Base-by-base conservation (phyloP, 2,797 vertebrate species). In the Sebastes reedi region DNA sequence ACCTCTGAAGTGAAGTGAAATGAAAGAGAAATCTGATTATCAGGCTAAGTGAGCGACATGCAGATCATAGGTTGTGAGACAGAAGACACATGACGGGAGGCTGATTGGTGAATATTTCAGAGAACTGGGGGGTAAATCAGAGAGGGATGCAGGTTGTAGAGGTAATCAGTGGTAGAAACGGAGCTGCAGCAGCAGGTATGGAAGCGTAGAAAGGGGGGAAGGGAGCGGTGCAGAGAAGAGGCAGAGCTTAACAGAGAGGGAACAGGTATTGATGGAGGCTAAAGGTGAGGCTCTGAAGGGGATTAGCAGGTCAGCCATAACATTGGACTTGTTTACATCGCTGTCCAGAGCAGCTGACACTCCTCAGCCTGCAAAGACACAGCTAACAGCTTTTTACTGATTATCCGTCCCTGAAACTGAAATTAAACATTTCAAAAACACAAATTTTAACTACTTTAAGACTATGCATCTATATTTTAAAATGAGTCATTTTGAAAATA, bases 301-400 rank as follows among this genome's bases (percentile, higher is more conserved):
- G 83, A 88, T 91, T 74, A 92, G 64, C 81, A 55, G 81, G 52
- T 87, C 81, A 75, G 52, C 70, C 65, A n/a, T 77, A 62, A 82
- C 74, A 84, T 0, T 55, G 71, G 60, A 60, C 68, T 73, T 80
- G 75, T 88, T 85, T 71, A 84, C 67, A 29, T 72, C 67, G 20
- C 12, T 34, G 80, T 61, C 34, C 20, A n/a, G 39, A 81, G 64
- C 22, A 54, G 76, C 29, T 55, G 8, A 75, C 11, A 27, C 80
- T 14, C 56, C 56, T 50, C 4, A 73, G 10, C 50, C 72, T 56
- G 32, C 22, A 65, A 30, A 64, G 52, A 42, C n/a, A 34, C 9
- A 56, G 34, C 42, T 13, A 2, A 24, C 39, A 59, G 65, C 68
- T 62, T 67, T 59, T 46, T 8, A 32, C 10, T n/a, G 5, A 36